A percentile compares a stretch with the other conserved stretches of the same genome.
Evolutionary conservation across 2,113 vertebrate genomes (phyloP).

Genomic region (Toxotes chatareus): DNA sequence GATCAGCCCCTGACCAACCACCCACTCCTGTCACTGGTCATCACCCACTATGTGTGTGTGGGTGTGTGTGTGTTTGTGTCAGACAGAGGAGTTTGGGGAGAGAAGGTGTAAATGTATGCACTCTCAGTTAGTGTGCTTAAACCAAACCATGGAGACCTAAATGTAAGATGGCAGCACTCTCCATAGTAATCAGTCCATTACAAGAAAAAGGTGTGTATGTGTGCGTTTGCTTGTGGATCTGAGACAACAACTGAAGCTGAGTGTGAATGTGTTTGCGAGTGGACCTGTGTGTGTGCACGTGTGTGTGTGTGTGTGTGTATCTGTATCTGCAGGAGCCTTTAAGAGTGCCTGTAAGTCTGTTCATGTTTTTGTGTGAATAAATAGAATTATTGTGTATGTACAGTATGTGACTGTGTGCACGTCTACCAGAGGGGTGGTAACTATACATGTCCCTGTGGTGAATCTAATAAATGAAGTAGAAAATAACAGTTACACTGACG

Average conservation of each 20-base stretch:
- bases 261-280: not conserved
- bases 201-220: constrained; percentile 47
- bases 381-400: not conserved
- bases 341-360: not conserved
- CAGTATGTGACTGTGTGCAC: not conserved
- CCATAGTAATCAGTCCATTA: constrained; percentile 48
- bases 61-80: constrained; percentile 54
- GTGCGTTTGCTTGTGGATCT: not conserved
- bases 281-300: not conserved
- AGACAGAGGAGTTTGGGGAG: constrained; percentile 35
- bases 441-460: not conserved
- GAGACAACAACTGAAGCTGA: not conserved
- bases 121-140: constrained; percentile 71
- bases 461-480: not conserved
- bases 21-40: constrained; percentile 78
- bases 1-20: constrained; percentile 80
- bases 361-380: not conserved
- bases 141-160: constrained; percentile 67
- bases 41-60: constrained; percentile 67
- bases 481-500: not conserved
- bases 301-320: not conserved
- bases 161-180: constrained; percentile 78
- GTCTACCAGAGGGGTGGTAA: not conserved
- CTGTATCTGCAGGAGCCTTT: not conserved
- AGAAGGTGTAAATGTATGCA: constrained; percentile 57